Evolutionary conservation across 2,797 vertebrate genomes (phyloP).

Genomic region (Phrynocephalus guinanensis): DNA sequence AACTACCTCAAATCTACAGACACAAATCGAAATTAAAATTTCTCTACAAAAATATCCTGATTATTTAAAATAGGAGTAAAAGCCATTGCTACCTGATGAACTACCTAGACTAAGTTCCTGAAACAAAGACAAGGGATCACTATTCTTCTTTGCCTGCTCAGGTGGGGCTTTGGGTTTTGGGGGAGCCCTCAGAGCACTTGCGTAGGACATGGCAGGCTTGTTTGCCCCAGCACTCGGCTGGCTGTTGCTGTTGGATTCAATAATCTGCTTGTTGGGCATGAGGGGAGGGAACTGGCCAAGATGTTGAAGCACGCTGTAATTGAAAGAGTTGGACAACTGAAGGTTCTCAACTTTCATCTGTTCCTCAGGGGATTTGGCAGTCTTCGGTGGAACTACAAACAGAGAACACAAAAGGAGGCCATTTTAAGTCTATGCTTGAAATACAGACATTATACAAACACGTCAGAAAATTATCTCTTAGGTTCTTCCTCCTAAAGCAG

Average conservation of each 20-base stretch:
- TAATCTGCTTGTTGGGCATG: slow-evolving; percentile 91
- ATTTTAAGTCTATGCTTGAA: background rate
- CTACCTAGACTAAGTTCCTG: slow-evolving; percentile 99
- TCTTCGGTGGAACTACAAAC: slow-evolving; percentile 84
- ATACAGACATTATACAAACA: background rate
- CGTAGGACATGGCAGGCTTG: slow-evolving; percentile 97
- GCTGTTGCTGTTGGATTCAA: slow-evolving; percentile 84
- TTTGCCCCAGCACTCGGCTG: slow-evolving; percentile 78
- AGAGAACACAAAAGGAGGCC: slow-evolving; percentile 49
- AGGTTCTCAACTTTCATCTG: slow-evolving; percentile 87
- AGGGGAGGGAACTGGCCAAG: slow-evolving; percentile 98
- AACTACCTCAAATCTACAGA: slow-evolving; percentile 77
- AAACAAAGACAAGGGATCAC: slow-evolving; percentile 96
- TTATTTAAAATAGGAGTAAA: slow-evolving; percentile 99
- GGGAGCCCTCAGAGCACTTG: slow-evolving; percentile 94
- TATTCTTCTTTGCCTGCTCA: slow-evolving; percentile 97
- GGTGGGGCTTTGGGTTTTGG: slow-evolving; percentile 95
- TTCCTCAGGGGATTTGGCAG: slow-evolving; percentile 87
- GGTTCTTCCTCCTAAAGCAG: background rate
- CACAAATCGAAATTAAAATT: slow-evolving; percentile 80
- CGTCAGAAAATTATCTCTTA: background rate
- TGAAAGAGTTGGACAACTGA: slow-evolving; percentile 84
- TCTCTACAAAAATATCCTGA: slow-evolving; percentile 79
- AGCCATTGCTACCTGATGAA: slow-evolving; percentile 98
- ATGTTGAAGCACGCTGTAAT: slow-evolving; percentile 90